Conservation (phyloP, 2,888 invertebrate species). For the Chrysodeixis includens region DNA sequence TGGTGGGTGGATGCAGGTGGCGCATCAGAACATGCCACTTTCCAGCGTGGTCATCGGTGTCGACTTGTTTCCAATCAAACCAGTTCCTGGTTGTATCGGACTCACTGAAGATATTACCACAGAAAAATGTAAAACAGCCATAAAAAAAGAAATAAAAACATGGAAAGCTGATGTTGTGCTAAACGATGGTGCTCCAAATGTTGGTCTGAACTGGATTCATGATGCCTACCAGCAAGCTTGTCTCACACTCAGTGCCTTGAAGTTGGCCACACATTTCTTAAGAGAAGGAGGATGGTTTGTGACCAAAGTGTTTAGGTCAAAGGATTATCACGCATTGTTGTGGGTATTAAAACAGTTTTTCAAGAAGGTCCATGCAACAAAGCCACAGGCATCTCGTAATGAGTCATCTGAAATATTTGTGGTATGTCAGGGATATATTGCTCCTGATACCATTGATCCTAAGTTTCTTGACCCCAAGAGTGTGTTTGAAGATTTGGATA, state of each 20-base stretch:
- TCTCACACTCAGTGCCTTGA: slow-evolving; percentile 97
- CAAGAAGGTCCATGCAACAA: slow-evolving; percentile 98
- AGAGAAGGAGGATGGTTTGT: slow-evolving; percentile 98
- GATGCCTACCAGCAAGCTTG: slow-evolving; percentile 98
- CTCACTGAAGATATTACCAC: slow-evolving; percentile 99
- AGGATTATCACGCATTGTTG: slow-evolving; percentile 98
- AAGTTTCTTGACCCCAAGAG: slow-evolving; percentile 97
- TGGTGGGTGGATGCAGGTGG: slow-evolving; percentile 99
- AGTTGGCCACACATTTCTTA: slow-evolving; percentile 96
- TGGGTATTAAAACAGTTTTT: slow-evolving; percentile 99
- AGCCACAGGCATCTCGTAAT: slow-evolving; percentile 99
- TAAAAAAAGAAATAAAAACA: slow-evolving; percentile 96
- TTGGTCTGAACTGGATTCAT: slow-evolving; percentile 98
- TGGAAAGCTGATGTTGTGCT: slow-evolving; percentile 99
- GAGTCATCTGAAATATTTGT: slow-evolving; percentile 99
- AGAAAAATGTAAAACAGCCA: slow-evolving; percentile 95
- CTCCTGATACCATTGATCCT: slow-evolving; percentile 97
- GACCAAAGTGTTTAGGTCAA: slow-evolving; percentile 99
- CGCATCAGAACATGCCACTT: slow-evolving; percentile 98
- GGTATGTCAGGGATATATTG: slow-evolving; percentile 97
- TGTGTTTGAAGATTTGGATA: slow-evolving; percentile 97
- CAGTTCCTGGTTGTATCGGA: slow-evolving; percentile 96
- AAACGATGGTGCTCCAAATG: slow-evolving; percentile 99
- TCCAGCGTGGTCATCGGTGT: slow-evolving; percentile 98
- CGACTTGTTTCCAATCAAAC: slow-evolving; percentile 97